phyloP scores from a whole-genome alignment of 2,113 vertebrate genomes.

The Phylloscopus trochiloides region DNA sequence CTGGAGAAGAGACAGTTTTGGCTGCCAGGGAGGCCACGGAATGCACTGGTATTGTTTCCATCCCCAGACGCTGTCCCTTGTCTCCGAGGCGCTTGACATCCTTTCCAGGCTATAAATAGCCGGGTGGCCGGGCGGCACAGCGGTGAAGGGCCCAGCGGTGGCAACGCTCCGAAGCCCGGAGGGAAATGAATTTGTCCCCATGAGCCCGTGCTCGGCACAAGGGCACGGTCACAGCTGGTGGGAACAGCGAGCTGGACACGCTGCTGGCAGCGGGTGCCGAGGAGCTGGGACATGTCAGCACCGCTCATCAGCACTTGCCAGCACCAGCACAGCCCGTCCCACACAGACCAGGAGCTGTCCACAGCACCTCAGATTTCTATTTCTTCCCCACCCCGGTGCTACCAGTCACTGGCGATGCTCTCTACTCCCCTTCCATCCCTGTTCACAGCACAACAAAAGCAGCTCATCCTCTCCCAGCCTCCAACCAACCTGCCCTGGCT shows the following conservation, averaged over 20 bases:
- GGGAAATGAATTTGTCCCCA: not conserved
- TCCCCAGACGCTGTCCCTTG: not conserved
- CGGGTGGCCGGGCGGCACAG: accelerated
- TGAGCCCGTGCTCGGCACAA: accelerated
- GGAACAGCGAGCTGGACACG: accelerated
- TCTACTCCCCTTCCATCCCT: not conserved
- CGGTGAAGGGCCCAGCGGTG: not conserved
- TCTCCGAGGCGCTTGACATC: not conserved
- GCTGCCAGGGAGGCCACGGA: not conserved
- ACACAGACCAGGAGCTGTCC: not conserved
- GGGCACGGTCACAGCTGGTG: accelerated
- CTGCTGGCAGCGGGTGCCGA: not conserved
- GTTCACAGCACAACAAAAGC: not conserved
- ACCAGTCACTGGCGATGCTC: accelerated
- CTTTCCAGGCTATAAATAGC: not conserved
- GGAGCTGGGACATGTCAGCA: accelerated
- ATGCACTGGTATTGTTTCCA: not conserved
- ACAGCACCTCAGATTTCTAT: accelerated
- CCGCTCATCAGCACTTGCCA: accelerated
- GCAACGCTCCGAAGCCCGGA: not conserved
- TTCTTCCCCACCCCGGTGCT: accelerated
- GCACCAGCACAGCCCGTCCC: accelerated
- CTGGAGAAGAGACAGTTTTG: accelerated
- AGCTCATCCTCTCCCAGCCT: not conserved
- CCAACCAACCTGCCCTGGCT: not conserved